phyloP scores from a whole-genome alignment of 2,113 vertebrate genomes.

The Nicator chloris region DNA sequence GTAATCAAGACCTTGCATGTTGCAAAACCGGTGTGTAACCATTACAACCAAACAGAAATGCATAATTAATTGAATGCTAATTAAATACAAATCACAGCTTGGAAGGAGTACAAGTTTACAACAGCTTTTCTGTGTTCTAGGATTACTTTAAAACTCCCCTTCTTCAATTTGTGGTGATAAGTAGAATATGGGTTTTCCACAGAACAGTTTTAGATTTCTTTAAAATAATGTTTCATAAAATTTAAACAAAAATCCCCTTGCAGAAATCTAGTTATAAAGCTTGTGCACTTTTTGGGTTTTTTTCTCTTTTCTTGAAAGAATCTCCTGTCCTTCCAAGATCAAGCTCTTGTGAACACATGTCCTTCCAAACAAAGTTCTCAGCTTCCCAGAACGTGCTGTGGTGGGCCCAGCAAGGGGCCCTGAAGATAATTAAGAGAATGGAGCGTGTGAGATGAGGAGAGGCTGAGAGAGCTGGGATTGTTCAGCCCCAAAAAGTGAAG shows the following conservation, averaged over 20 bases:
- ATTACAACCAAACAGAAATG: constrained; percentile 25
- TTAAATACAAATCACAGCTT: constrained; percentile 58
- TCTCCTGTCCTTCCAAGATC: neutral
- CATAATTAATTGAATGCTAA: constrained; percentile 46
- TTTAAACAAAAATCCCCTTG: neutral
- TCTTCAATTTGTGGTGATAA: neutral
- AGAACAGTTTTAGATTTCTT: neutral
- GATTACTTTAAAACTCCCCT: neutral
- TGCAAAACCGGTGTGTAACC: constrained; percentile 30
- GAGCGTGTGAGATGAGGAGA: neutral
- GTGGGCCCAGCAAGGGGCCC: neutral
- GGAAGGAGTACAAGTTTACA: neutral
- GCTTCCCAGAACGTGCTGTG: neutral
- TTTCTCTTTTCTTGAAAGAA: neutral
- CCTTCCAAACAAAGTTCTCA: neutral
- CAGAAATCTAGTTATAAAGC: neutral
- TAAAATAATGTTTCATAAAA: neutral
- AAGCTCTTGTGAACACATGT: neutral
- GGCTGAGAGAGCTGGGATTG: neutral
- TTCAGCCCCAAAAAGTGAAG: neutral
- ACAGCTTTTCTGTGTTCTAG: neutral
- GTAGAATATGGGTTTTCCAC: neutral
- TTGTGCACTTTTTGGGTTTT: accelerated
- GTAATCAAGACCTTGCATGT: neutral
- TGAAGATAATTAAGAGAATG: neutral